Evolutionary conservation across 2,888 invertebrate species (phyloP).

Genomic region (Eilema griseolum): DNA sequence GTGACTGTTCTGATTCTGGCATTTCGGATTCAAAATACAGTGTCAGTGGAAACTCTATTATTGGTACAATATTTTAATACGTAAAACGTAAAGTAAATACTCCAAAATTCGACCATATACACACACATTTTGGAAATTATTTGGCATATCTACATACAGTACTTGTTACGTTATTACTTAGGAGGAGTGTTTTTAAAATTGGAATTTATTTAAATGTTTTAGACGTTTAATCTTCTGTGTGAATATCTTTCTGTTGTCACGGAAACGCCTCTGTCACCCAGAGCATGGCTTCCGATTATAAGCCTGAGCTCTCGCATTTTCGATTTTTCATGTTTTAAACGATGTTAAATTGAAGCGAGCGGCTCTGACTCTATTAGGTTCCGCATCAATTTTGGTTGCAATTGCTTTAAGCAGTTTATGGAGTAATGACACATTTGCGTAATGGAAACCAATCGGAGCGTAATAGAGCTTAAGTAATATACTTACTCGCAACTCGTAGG

Average conservation of each 20-base stretch:
- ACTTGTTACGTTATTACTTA: too few relatives aligned
- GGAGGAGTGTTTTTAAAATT: too few relatives aligned
- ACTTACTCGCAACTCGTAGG: background rate
- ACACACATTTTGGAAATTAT: background rate
- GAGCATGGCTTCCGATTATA: constrained; percentile 44
- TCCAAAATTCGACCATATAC: too few relatives aligned
- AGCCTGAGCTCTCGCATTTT: constrained; percentile 41
- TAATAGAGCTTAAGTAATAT: background rate
- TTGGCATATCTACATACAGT: background rate
- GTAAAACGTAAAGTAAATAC: too few relatives aligned
- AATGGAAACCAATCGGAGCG: background rate
- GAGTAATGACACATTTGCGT: background rate
- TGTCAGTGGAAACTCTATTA: too few relatives aligned
- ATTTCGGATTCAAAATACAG: too few relatives aligned
- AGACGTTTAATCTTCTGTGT: constrained; percentile 26
- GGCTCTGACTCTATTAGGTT: background rate
- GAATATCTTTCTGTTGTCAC: background rate
- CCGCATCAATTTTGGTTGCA: background rate
- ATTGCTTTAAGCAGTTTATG: background rate
- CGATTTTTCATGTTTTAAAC: constrained; percentile 48
- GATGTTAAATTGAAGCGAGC: constrained; percentile 34
- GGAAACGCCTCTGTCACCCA: constrained; percentile 37
- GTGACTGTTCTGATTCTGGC: too few relatives aligned
- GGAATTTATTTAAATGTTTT: too few relatives aligned
- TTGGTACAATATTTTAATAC: too few relatives aligned